These are phyloP conservation scores for Meda fulgida DNA, from an alignment of 2,797 vertebrate genomes.

Conservation along the genomic window DNA sequence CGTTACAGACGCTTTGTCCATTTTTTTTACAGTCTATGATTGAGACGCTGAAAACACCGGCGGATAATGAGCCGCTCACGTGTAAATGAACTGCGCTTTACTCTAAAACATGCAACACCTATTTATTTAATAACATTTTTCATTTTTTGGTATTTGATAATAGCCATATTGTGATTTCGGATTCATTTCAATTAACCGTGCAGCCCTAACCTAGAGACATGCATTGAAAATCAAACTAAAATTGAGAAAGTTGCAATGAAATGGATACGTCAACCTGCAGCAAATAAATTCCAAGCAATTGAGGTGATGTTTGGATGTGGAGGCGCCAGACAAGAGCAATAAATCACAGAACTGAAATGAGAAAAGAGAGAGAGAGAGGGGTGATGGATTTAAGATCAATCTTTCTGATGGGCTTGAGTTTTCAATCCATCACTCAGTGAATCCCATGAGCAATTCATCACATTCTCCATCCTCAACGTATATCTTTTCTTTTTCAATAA, in stretches of 20 bases:
- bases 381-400: slow-evolving; percentile 34
- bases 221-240: neutral
- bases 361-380: slow-evolving; percentile 1
- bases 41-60: no score
- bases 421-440: slow-evolving; percentile 18
- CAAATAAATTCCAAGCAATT: neutral
- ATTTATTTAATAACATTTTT: neutral
- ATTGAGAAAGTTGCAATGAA: neutral
- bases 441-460: slow-evolving; percentile 31
- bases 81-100: no score
- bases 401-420: slow-evolving; percentile 14
- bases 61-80: no score
- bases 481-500: neutral
- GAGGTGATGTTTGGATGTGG: neutral
- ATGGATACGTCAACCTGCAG: neutral
- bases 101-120: no score
- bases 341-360: slow-evolving; percentile 46
- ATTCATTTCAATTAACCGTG: neutral
- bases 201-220: neutral
- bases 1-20: no score
- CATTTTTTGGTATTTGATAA: neutral
- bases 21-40: no score
- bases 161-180: neutral
- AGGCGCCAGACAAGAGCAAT: slow-evolving; percentile 48
- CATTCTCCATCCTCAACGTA: neutral